Conservation (phyloP, 2,797 vertebrate species). For the Oreonectes daqikongensis region DNA sequence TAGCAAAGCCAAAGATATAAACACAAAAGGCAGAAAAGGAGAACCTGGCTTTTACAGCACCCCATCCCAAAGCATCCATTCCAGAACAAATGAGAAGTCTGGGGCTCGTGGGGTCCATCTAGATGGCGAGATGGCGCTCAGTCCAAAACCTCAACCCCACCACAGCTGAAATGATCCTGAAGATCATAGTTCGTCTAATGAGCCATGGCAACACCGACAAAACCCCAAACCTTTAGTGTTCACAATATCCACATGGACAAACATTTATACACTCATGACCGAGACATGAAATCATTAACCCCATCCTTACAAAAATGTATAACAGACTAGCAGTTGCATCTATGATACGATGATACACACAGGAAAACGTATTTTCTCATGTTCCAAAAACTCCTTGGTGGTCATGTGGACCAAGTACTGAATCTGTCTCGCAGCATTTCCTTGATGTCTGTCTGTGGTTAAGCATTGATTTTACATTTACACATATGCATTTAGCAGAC, state of each 20-base stretch:
- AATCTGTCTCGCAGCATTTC: not conserved
- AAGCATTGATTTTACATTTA: too few species aligned
- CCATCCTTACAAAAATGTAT: constrained; percentile 1
- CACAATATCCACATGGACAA: constrained; percentile 10
- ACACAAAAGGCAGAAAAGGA: constrained; percentile 61
- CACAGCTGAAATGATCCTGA: constrained; percentile 29
- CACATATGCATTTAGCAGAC: too few species aligned
- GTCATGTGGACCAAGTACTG: not conserved
- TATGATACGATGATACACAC: too few species aligned
- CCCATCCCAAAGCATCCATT: constrained; percentile 44
- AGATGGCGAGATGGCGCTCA: constrained; percentile 21
- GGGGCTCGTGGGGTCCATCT: constrained; percentile 32
- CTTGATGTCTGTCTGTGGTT: too few species aligned
- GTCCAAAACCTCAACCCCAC: constrained; percentile 49
- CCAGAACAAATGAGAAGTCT: constrained; percentile 45
- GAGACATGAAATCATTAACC: not conserved
- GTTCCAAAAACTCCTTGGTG: not conserved
- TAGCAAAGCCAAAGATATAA: constrained; percentile 59
- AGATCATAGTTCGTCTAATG: constrained; percentile 33
- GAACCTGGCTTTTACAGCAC: constrained; percentile 48
- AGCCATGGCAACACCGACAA: constrained; percentile 42
- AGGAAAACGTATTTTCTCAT: too few species aligned
- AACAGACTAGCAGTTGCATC: not conserved
- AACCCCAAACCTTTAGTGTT: constrained; percentile 19
- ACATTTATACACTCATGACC: constrained; percentile 13